phyloP scores from a whole-genome alignment of 2,888 invertebrate genomes.

The Drosophila flavopinicola region DNA sequence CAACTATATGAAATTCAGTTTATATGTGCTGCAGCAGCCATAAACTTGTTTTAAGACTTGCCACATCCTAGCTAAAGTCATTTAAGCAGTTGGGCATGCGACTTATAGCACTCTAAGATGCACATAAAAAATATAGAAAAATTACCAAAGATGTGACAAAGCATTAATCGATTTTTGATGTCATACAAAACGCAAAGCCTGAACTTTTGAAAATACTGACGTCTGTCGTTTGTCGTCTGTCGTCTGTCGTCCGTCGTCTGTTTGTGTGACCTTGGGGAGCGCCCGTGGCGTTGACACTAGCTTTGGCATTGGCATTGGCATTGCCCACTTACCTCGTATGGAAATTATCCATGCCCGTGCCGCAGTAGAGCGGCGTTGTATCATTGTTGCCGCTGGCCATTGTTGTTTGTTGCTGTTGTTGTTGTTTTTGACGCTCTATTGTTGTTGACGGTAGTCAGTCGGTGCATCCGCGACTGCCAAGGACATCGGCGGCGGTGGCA shows the following conservation, averaged over 20 bases:
- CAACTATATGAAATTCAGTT: constrained; percentile 16
- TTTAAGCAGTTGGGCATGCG: not conserved
- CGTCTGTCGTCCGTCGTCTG: not conserved
- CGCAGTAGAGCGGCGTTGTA: constrained; percentile 79
- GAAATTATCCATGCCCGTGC: constrained; percentile 81
- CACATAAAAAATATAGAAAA: constrained; percentile 6
- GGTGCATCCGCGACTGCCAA: constrained; percentile 43
- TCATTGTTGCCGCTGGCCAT: constrained; percentile 69
- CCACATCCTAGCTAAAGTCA: not conserved
- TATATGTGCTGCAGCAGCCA: constrained; percentile 33
- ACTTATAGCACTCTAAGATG: constrained; percentile 10
- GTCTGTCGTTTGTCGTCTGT: not conserved
- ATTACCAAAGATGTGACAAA: constrained; percentile 11
- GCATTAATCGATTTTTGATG: constrained; percentile 52
- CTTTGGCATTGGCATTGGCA: constrained; percentile 50
- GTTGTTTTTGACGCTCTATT: constrained; percentile 24
- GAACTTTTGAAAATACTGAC: constrained; percentile 21
- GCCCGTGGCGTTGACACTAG: constrained; percentile 18
- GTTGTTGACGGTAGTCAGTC: constrained; percentile 39
- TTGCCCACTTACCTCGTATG: constrained; percentile 80
- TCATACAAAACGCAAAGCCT: constrained; percentile 24
- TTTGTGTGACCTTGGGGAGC: constrained; percentile 49
- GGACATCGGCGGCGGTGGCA: constrained; percentile 40
- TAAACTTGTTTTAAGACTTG: constrained; percentile 29
- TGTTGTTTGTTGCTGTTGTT: constrained; percentile 41